Base-by-base conservation (phyloP, 2,888 invertebrate species). In the Nebria salina region DNA sequence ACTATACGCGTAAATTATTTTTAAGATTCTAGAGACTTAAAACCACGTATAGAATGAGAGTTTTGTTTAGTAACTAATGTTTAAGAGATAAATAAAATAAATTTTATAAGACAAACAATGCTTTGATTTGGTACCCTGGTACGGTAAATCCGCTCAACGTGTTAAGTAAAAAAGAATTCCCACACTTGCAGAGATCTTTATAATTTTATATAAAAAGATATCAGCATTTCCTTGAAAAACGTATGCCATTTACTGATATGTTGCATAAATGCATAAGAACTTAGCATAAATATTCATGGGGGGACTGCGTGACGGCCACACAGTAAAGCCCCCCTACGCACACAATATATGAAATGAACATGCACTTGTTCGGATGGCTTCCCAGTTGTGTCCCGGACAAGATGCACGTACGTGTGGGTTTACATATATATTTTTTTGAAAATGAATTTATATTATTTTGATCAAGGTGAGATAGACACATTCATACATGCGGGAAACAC, bases 191-290 rank as follows among this genome's bases (percentile, higher is more conserved):
- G 65, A 74, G 79, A 79, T 79, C 79, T 75, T 79, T 26, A 70
- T 68, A 68, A 11, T 6, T 54, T 77, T 77, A 79, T 79, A 79
- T 79, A 75, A 54, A 80, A 75, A 80, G 75, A 80, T 80, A 80
- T 75, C 80, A 80, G 74, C 68, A 75, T 80, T 80, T 80, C 80
- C 80, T 75, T 80, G 80, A 80, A 80, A 80, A 80, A 75, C 75
- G 72, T 80, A 80, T 80, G 75, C 34, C 75, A 68, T 70, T 20
- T 54, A 54, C 26, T 25, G 75, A 80, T 80, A 77, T 73, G 75
- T 6, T 34, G 70, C 75, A 80, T 80, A 75, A 74, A 79, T 79
- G 79, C 79, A 79, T 80, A 80, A 80, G 75, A 80, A 80, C 72
- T 72, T 70, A 68, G 41, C 80, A 80, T 80, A 80, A 75, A 80